Percentiles rank a stretch among this genome's conserved stretches.
phyloP scores from a whole-genome alignment of 2,797 vertebrate species.

The Siniperca scherzeri region DNA sequence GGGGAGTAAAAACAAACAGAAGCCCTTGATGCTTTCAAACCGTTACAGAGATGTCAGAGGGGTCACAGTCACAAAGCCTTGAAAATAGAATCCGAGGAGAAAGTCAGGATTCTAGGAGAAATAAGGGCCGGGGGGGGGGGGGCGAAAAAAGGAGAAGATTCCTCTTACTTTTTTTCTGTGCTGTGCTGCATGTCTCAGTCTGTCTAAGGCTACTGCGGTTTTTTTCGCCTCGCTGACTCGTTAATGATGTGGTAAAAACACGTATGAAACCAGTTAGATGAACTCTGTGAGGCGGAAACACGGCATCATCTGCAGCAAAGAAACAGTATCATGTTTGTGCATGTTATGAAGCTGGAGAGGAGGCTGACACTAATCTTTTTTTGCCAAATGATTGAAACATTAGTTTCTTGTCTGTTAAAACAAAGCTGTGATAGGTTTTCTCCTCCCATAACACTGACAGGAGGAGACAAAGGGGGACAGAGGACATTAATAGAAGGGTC shows the following conservation, averaged over 20 bases:
- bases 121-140: neutral
- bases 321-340: slow-evolving; percentile 55
- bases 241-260: slow-evolving; percentile 78
- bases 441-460: neutral
- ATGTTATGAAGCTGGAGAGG: slow-evolving; percentile 38
- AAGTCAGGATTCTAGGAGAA: slow-evolving; percentile 39
- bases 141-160: slow-evolving; percentile 6
- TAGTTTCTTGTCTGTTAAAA: slow-evolving; percentile 47
- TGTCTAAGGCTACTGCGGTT: slow-evolving; percentile 59
- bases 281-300: slow-evolving; percentile 66
- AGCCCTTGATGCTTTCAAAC: slow-evolving; percentile 33
- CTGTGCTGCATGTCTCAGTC: slow-evolving; percentile 48
- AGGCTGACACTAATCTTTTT: slow-evolving; percentile 45
- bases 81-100: slow-evolving; percentile 50
- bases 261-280: slow-evolving; percentile 71
- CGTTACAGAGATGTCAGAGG: slow-evolving; percentile 5
- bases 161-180: slow-evolving; percentile 24
- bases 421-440: slow-evolving; percentile 41
- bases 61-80: slow-evolving; percentile 37
- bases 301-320: slow-evolving; percentile 52
- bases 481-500: neutral
- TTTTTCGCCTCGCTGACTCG: slow-evolving; percentile 71
- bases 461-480: slow-evolving; percentile 12
- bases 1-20: slow-evolving; percentile 46
- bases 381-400: slow-evolving; percentile 55